phyloP scores from a whole-genome alignment of 2,888 invertebrate species.

The Aromia moschata region DNA sequence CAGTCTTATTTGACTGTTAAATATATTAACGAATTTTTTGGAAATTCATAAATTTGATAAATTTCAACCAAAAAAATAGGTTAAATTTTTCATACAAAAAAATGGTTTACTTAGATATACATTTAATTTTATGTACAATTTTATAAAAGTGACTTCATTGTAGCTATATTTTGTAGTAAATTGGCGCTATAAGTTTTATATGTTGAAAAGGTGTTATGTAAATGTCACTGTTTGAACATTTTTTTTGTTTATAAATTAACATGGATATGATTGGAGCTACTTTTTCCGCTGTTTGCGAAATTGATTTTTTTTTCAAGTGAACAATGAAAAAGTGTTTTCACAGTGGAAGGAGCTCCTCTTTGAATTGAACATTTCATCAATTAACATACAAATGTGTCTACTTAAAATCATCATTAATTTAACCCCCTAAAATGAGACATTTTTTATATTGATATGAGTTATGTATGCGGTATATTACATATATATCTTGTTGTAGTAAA shows the following conservation, averaged over 20 bases:
- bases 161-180: slow-evolving; percentile 31
- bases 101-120: slow-evolving; percentile 17
- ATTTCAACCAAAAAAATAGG: slow-evolving; percentile 39
- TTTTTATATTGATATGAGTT: slow-evolving; percentile 9
- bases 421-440: too few relatives aligned
- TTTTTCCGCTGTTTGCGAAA: background rate
- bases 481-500: slow-evolving; percentile 14
- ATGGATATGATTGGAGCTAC: background rate
- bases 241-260: background rate
- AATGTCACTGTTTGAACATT: slow-evolving; percentile 15
- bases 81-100: slow-evolving; percentile 23
- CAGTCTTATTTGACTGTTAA: slow-evolving; percentile 39
- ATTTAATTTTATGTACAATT: slow-evolving; percentile 23
- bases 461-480: slow-evolving; percentile 8
- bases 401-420: background rate
- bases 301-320: too few relatives aligned
- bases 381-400: slow-evolving; percentile 3
- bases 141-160: slow-evolving; percentile 34
- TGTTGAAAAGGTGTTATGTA: slow-evolving; percentile 25
- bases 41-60: slow-evolving; percentile 40
- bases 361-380: background rate
- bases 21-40: slow-evolving; percentile 50
- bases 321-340: background rate
- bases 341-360: background rate
- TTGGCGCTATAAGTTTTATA: slow-evolving; percentile 37